These are phyloP conservation scores for Drosophila sulfurigaster DNA, from an alignment of 1,140 invertebrate genomes.

Conservation along the genomic window DNA sequence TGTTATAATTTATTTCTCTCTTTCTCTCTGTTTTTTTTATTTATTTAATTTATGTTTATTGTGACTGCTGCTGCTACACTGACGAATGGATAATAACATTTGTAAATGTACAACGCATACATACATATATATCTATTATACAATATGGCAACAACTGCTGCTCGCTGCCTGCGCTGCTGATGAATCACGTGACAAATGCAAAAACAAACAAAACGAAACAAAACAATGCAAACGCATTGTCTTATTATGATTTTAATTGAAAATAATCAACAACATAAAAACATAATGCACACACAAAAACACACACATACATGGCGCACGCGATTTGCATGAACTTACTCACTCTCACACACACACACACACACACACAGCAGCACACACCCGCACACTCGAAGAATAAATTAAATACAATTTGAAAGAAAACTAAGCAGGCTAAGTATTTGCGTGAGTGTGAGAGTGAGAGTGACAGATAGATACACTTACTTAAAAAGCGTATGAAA, in stretches of 20 bases:
- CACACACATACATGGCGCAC: constrained; percentile 15
- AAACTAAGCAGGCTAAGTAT: constrained; percentile 48
- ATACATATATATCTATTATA: constrained; percentile 7
- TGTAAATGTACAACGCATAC: constrained; percentile 18
- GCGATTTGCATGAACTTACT: not conserved
- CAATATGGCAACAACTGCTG: constrained; percentile 31
- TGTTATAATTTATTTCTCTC: constrained; percentile 43
- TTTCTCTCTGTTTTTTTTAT: constrained; percentile 30
- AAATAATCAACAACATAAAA: constrained; percentile 31
- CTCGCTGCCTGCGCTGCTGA: constrained; percentile 32
- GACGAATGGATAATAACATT: constrained; percentile 41
- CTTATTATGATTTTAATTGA: constrained; percentile 38
- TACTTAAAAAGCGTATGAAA: not conserved
- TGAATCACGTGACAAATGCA: constrained; percentile 40
- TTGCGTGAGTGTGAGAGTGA: constrained; percentile 21
- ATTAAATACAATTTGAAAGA: constrained; percentile 19
- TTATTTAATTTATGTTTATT: constrained; percentile 52
- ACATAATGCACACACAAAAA: constrained; percentile 19
- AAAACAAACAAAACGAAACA: no score
- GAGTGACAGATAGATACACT: constrained; percentile 16
- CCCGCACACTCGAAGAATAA: constrained; percentile 18
- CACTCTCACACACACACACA: constrained; percentile 18
- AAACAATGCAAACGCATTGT: constrained; percentile 37
- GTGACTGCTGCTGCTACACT: constrained; percentile 36
- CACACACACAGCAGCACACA: constrained; percentile 9